Conservation (phyloP, 2,113 vertebrate genomes). For the Peromyscus maniculatus region DNA sequence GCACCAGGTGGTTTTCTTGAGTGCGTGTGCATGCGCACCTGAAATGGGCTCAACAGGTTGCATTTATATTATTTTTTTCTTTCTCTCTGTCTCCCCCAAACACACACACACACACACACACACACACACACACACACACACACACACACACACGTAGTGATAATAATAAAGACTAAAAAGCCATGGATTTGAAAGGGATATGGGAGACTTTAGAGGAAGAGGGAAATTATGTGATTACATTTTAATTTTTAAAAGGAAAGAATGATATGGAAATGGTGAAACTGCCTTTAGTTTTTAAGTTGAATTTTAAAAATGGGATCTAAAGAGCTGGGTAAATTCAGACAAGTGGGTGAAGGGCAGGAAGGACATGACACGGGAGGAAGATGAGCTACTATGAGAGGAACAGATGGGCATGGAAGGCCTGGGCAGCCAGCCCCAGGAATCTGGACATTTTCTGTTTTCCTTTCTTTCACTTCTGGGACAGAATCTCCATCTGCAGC, state of each 20-base stretch:
- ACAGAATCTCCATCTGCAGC: not conserved
- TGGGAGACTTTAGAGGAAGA: not conserved
- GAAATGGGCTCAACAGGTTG: not conserved
- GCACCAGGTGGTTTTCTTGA: not conserved
- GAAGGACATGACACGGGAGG: not conserved
- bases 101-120: too few species aligned
- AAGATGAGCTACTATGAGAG: not conserved
- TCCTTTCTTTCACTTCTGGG: not conserved
- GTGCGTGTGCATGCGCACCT: not conserved
- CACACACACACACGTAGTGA: not conserved
- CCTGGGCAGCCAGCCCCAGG: not conserved
- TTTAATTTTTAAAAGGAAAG: not conserved
- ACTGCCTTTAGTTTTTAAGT: not conserved
- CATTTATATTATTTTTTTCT: not conserved
- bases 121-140: not conserved
- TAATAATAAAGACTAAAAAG: not conserved
- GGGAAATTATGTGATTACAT: not conserved
- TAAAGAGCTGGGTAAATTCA: not conserved
- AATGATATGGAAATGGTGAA: not conserved
- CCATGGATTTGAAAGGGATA: not conserved
- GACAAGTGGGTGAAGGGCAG: not conserved
- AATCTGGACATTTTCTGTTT: not conserved
- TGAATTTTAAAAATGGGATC: not conserved
- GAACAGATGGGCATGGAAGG: not conserved
- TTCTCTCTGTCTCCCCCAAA: not conserved